phyloP scores from a whole-genome alignment of 1,140 invertebrate species.

The Diuraphis noxia region DNA sequence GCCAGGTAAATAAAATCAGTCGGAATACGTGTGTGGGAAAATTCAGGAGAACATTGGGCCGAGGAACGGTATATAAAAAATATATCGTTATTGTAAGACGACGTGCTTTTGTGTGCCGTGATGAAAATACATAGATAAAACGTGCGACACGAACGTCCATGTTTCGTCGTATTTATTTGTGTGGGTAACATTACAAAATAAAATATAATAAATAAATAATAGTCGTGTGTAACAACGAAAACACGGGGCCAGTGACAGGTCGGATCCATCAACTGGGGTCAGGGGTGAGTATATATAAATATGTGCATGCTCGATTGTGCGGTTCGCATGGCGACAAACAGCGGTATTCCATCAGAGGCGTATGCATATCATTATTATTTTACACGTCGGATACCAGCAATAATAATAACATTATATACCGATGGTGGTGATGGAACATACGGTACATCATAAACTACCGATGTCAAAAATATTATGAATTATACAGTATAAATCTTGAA shows the following conservation, averaged over 20 bases:
- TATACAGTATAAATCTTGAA: rapidly evolving
- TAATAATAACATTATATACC: neutral
- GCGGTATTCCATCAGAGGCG: neutral
- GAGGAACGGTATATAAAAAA: neutral
- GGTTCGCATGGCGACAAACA: neutral
- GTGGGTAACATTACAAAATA: neutral
- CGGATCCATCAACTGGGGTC: neutral
- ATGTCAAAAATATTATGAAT: neutral
- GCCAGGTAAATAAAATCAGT: neutral
- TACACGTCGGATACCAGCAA: neutral
- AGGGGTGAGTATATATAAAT: too few species aligned
- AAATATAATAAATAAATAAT: constrained; percentile 13
- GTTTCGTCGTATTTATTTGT: neutral
- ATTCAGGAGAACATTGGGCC: neutral
- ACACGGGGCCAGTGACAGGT: neutral
- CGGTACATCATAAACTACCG: neutral
- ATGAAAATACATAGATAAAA: neutral
- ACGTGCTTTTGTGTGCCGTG: neutral
- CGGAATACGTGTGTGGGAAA: neutral
- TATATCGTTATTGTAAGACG: neutral
- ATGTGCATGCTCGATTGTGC: neutral
- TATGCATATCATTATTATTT: neutral
- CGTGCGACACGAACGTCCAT: neutral
- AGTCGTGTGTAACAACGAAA: neutral
- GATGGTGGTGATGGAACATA: neutral